Evolutionary conservation across 2,113 vertebrate species (phyloP).

Genomic region (Triplophysa tibetana): DNA sequence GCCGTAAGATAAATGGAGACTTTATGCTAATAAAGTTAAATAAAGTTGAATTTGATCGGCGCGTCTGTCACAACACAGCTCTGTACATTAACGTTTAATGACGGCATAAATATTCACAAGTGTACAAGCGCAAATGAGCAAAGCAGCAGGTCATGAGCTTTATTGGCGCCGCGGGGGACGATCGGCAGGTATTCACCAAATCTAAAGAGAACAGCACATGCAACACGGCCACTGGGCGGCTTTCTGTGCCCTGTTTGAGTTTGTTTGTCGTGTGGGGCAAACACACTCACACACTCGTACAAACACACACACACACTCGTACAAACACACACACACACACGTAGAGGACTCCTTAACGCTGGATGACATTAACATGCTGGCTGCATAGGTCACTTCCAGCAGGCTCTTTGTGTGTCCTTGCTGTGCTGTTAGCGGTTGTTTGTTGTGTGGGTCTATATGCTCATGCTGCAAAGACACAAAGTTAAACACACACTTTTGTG

Average conservation of each 20-base stretch:
- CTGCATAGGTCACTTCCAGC: constrained; percentile 56
- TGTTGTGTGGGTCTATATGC: constrained; percentile 33
- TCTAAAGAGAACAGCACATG: constrained; percentile 31
- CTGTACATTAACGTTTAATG: constrained; percentile 25
- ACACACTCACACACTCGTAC: constrained; percentile 35
- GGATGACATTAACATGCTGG: constrained; percentile 50
- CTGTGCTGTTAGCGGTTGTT: constrained; percentile 47
- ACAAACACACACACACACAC: constrained; percentile 43
- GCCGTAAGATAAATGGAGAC: neutral
- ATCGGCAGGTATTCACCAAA: constrained; percentile 11
- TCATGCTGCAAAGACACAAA: constrained; percentile 28
- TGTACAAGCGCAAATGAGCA: constrained; percentile 16
- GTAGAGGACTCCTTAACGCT: constrained; percentile 32
- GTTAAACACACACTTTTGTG: constrained; percentile 22
- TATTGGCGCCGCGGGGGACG: neutral
- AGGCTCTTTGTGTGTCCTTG: constrained; percentile 50
- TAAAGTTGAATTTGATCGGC: constrained; percentile 21
- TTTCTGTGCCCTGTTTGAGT: constrained; percentile 37
- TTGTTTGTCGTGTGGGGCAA: constrained; percentile 38
- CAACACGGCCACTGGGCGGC: constrained; percentile 45
- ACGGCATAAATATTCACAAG: constrained; percentile 19
- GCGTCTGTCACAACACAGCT: neutral
- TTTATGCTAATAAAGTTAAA: constrained; percentile 21
- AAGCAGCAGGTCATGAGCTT: constrained; percentile 26
- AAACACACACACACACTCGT: constrained; percentile 40